A percentile compares a stretch with the other conserved stretches of the same genome.
Conservation (phyloP, 2,113 vertebrate species). For the Chaetodon auriga region DNA sequence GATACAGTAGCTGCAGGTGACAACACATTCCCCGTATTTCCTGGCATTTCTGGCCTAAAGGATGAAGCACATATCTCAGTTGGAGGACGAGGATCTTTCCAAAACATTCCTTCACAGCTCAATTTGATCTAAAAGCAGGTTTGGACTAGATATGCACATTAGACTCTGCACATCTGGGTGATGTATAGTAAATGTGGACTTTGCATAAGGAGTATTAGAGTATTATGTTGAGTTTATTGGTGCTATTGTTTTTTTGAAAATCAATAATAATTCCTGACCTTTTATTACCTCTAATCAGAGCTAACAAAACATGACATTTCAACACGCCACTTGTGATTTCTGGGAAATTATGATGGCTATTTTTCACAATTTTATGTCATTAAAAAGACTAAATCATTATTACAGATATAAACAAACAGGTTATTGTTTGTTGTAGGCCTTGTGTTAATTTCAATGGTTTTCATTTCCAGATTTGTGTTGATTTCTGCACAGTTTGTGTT, state of each 20-base stretch:
- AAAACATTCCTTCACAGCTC: slow-evolving; percentile 12
- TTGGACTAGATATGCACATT: not conserved
- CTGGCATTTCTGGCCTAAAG: slow-evolving; percentile 29
- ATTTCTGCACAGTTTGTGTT: not conserved
- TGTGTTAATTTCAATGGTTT: not conserved
- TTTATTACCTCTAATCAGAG: too few relatives aligned
- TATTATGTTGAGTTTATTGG: not conserved
- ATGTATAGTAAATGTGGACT: not conserved
- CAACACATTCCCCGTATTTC: slow-evolving; percentile 42
- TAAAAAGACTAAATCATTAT: not conserved
- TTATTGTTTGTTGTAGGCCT: not conserved
- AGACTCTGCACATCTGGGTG: not conserved
- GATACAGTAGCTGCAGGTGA: slow-evolving; percentile 33
- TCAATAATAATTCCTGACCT: not conserved
- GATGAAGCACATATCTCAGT: slow-evolving; percentile 31
- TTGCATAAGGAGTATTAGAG: not conserved
- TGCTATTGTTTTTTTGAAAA: not conserved
- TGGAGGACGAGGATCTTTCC: not conserved
- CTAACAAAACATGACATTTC: not conserved
- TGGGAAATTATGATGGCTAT: not conserved
- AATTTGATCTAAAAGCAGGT: slow-evolving; percentile 3
- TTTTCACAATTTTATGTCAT: not conserved
- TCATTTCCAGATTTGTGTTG: not conserved
- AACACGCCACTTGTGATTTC: not conserved
- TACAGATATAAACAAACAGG: not conserved